Evolutionary conservation across 2,113 vertebrate species (phyloP).

Genomic region (Catharus bicknelli): DNA sequence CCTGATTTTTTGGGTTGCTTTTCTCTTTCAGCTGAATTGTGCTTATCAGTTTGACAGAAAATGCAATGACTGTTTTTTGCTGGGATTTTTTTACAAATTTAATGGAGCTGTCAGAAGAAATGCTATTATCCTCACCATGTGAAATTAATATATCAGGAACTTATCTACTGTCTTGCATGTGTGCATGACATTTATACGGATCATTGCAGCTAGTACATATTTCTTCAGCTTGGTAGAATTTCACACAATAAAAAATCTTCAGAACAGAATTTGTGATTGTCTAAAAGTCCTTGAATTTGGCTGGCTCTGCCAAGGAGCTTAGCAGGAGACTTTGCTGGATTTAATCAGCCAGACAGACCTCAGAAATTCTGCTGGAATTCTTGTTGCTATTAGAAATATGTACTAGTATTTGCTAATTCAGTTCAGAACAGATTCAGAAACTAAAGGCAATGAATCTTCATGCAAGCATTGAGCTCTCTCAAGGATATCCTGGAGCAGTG

Average conservation of each 20-base stretch:
- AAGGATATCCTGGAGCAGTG: conserved; percentile 26
- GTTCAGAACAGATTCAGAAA: conserved; percentile 4
- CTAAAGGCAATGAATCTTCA: conserved; percentile 49
- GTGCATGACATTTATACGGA: neutral
- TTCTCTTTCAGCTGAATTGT: neutral
- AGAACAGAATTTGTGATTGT: neutral
- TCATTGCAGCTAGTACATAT: neutral
- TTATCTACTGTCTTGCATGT: neutral
- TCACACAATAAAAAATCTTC: neutral
- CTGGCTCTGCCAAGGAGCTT: neutral
- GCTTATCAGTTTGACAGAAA: neutral
- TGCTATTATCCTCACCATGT: neutral
- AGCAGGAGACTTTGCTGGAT: conserved; percentile 14
- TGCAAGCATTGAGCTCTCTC: neutral
- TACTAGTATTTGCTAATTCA: neutral
- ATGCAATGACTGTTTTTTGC: neutral
- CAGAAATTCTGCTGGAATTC: conserved; percentile 37
- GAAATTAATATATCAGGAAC: conserved; percentile 22
- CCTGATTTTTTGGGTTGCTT: neutral
- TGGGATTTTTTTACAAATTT: neutral
- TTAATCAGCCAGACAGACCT: conserved; percentile 37
- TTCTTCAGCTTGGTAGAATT: neutral
- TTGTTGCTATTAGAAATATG: conserved; percentile 23
- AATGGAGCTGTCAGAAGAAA: conserved; percentile 9
- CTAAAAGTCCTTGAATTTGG: neutral